These are phyloP conservation scores for Phrynosoma platyrhinos DNA, from an alignment of 2,113 vertebrate genomes.

Conservation along the genomic window DNA sequence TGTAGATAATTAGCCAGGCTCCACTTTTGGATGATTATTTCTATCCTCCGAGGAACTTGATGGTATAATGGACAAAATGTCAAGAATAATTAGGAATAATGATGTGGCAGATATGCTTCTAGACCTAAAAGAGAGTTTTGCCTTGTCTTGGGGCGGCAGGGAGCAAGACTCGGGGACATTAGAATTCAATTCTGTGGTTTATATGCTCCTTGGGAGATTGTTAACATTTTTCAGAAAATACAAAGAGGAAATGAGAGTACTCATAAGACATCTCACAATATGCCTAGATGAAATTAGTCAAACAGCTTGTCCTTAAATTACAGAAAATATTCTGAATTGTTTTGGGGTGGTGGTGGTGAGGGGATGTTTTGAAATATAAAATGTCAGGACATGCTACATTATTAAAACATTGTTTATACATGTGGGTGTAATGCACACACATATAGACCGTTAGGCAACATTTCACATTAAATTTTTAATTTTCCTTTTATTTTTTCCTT, in stretches of 20 bases:
- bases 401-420: neutral
- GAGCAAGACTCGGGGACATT: conserved; percentile 17
- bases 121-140: conserved; percentile 41
- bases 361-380: neutral
- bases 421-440: neutral
- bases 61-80: conserved; percentile 65
- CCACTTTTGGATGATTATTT: conserved; percentile 66
- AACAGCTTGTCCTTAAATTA: neutral
- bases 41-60: conserved; percentile 56
- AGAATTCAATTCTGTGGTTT: conserved; percentile 31
- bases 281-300: conserved; percentile 1
- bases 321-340: neutral
- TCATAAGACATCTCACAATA: conserved; percentile 23
- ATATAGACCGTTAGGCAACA: neutral
- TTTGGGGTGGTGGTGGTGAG: neutral
- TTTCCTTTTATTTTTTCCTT: neutral
- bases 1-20: conserved; percentile 64
- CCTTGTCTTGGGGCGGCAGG: conserved; percentile 19
- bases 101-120: conserved; percentile 26
- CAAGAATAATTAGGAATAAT: conserved; percentile 68
- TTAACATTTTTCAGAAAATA: conserved; percentile 39
- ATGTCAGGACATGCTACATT: neutral
- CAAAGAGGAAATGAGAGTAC: conserved; percentile 13
- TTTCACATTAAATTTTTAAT: conserved; percentile 4
- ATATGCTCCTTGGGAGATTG: conserved; percentile 39